phyloP scores from a whole-genome alignment of 2,113 vertebrate genomes.

The Callorhinus ursinus region DNA sequence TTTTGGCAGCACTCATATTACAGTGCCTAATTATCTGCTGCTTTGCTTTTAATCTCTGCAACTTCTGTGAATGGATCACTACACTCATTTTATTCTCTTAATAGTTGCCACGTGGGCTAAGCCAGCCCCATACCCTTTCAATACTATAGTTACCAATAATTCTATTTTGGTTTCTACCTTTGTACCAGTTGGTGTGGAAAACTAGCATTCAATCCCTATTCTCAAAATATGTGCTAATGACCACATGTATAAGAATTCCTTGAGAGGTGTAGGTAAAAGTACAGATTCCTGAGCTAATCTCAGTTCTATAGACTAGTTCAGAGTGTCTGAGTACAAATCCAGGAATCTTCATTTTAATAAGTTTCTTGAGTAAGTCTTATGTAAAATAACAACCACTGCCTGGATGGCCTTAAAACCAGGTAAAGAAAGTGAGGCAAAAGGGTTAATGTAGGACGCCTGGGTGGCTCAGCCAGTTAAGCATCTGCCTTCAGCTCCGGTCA shows the following conservation, averaged over 20 bases:
- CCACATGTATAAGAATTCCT: background rate
- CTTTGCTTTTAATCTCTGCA: background rate
- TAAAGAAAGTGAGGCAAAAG: background rate
- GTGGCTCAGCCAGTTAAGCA: too few relatives aligned
- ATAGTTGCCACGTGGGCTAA: background rate
- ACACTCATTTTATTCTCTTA: background rate
- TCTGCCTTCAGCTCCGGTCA: too few relatives aligned
- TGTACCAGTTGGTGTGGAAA: background rate
- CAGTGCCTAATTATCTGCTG: background rate
- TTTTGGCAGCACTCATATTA: background rate
- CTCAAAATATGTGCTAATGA: background rate
- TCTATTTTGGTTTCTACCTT: background rate
- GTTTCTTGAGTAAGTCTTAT: background rate
- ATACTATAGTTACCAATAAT: background rate
- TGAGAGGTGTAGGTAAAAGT: background rate
- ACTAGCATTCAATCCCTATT: background rate
- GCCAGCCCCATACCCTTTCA: background rate
- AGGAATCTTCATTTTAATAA: background rate
- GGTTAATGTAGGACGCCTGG: background rate
- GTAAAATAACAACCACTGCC: background rate
- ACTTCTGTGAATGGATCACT: background rate
- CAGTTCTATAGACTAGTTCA: background rate
- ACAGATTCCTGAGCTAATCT: background rate
- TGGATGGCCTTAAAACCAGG: background rate
- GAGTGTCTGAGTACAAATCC: background rate